phyloP scores from a whole-genome alignment of 1,140 invertebrate genomes.

The Zaprionus tsacasi region DNA sequence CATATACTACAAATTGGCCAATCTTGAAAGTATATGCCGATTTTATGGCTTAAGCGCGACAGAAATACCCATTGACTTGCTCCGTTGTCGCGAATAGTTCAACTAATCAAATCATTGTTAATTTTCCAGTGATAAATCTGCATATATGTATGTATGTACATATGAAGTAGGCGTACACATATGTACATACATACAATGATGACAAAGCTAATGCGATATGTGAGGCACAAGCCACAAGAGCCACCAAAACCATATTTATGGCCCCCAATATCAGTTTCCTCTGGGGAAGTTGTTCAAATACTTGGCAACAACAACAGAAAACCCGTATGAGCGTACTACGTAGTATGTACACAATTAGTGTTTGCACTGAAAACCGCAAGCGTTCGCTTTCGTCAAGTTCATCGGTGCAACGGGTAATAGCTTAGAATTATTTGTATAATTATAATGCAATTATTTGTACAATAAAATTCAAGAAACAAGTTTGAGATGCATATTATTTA shows the following conservation, averaged over 20 bases:
- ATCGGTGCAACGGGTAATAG: not conserved
- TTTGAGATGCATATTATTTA: not conserved
- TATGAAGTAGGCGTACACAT: not conserved
- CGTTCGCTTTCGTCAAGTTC: not conserved
- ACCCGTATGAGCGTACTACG: not conserved
- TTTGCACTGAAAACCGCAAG: constrained; percentile 17
- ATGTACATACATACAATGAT: not conserved
- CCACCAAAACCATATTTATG: constrained; percentile 22
- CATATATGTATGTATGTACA: not conserved
- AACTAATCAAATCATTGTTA: constrained; percentile 29
- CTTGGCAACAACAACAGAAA: not conserved
- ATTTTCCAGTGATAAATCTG: constrained; percentile 34
- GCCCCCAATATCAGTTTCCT: constrained; percentile 34
- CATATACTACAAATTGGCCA: constrained; percentile 45
- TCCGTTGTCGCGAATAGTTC: constrained; percentile 11
- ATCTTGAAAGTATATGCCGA: constrained; percentile 16
- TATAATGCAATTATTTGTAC: too few relatives aligned
- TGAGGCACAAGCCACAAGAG: not conserved
- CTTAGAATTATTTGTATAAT: too few relatives aligned
- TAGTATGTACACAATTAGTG: not conserved
- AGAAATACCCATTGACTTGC: constrained; percentile 29
- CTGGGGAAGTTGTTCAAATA: constrained; percentile 43
- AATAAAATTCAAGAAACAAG: not conserved
- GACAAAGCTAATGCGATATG: not conserved
- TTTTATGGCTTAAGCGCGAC: constrained; percentile 24